Conservation (phyloP, 2,888 invertebrate species). For the Hypomecis punctinalis region DNA sequence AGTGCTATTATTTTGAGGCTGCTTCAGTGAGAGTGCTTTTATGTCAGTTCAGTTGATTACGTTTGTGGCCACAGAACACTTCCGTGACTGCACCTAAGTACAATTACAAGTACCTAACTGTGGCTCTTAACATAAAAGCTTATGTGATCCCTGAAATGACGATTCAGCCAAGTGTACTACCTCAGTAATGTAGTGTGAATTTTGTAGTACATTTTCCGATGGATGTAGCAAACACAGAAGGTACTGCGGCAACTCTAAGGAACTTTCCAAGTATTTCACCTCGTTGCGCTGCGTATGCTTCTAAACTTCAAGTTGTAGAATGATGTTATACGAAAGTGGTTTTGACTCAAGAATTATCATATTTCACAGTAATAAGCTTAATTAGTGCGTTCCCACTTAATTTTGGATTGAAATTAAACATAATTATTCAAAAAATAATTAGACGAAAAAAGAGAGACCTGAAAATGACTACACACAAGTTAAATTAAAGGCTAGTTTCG, state of each 20-base stretch:
- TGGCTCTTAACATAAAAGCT: conserved; percentile 11
- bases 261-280: conserved; percentile 1
- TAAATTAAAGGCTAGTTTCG: no score
- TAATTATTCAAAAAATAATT: no score
- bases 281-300: no score
- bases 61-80: conserved; percentile 8
- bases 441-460: no score
- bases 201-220: not conserved
- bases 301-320: not conserved
- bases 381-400: no score
- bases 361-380: no score
- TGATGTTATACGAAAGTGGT: not conserved
- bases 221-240: not conserved
- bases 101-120: not conserved
- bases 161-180: not conserved
- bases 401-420: no score
- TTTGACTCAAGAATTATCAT: not conserved
- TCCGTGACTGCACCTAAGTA: conserved; percentile 14
- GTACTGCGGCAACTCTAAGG: not conserved
- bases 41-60: conserved; percentile 11
- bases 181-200: not conserved
- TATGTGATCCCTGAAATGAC: not conserved
- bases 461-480: no score
- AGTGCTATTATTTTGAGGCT: conserved; percentile 17
- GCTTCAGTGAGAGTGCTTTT: conserved; percentile 8